A percentile compares a stretch with the other conserved stretches of the same genome.
Evolutionary conservation across 2,888 invertebrate species (phyloP).

Genomic region (Cepaea hortensis): DNA sequence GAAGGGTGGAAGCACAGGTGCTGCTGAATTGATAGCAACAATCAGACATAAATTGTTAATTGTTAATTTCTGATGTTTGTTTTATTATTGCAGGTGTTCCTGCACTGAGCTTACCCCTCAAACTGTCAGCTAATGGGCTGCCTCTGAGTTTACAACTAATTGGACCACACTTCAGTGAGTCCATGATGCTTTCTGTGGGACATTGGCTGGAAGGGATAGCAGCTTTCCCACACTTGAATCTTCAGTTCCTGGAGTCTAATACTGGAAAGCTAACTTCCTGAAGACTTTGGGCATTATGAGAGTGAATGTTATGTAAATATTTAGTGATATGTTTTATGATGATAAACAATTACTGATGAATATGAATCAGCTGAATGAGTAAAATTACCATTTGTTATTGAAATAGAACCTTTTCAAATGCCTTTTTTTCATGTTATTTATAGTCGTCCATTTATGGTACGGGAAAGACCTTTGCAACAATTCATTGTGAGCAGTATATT

Average conservation of each 20-base stretch:
- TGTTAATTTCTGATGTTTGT: not conserved
- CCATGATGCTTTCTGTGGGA: slow-evolving; percentile 85
- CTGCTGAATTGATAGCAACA: not conserved
- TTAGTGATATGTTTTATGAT: not conserved
- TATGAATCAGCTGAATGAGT: not conserved
- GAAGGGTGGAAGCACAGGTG: too few species aligned
- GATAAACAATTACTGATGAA: not conserved
- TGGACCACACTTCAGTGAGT: slow-evolving; percentile 87
- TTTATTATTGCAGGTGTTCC: slow-evolving; percentile 82
- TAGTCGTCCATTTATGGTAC: too few species aligned
- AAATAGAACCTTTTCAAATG: too few species aligned
- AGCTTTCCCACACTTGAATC: slow-evolving; percentile 62
- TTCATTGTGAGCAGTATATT: too few species aligned
- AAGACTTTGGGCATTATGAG: not conserved
- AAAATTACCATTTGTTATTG: too few species aligned
- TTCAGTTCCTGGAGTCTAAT: slow-evolving; percentile 58
- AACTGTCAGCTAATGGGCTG: slow-evolving; percentile 83
- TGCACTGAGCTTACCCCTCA: slow-evolving; percentile 89
- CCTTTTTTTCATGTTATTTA: too few species aligned
- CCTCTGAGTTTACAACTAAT: slow-evolving; percentile 93
- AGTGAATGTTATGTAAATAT: not conserved
- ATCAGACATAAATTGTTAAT: not conserved
- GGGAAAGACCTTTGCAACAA: too few species aligned
- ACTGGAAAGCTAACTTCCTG: not conserved
- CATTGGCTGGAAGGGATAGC: slow-evolving; percentile 82